These are phyloP conservation scores for Ceramica pisi DNA, from an alignment of 2,888 invertebrate species.

Conservation along the genomic window DNA sequence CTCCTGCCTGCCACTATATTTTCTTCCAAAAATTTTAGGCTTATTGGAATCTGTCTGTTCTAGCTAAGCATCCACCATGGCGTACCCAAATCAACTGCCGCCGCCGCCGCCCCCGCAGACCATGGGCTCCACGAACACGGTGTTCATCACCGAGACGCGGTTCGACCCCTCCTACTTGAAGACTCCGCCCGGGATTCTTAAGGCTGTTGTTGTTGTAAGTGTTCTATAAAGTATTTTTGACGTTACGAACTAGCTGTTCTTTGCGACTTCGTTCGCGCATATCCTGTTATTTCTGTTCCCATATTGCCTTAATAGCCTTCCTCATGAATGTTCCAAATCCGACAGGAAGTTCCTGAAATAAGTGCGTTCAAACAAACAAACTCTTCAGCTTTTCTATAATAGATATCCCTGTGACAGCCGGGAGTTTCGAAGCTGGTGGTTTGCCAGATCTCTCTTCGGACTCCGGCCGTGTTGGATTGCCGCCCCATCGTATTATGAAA, in stretches of 20 bases:
- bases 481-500: not conserved
- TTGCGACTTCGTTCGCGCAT: too few species aligned
- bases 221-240: not conserved
- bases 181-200: constrained; percentile 81
- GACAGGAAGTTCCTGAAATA: too few species aligned
- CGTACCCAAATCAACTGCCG: constrained; percentile 75
- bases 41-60: constrained; percentile 12
- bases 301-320: too few species aligned
- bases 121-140: constrained; percentile 85
- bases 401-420: too few species aligned
- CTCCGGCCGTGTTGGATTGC: not conserved
- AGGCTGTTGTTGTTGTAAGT: constrained; percentile 82
- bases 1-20: too few species aligned
- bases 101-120: constrained; percentile 75
- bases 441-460: too few species aligned
- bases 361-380: too few species aligned
- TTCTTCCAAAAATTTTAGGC: not conserved
- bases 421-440: too few species aligned
- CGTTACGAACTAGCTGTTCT: too few species aligned
- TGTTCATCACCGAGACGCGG: constrained; percentile 82
- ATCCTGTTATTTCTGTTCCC: too few species aligned
- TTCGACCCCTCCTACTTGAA: constrained; percentile 82
- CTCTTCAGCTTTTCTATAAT: too few species aligned
- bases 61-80: constrained; percentile 71
- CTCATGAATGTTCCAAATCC: too few species aligned